Conservation (phyloP, 2,888 invertebrate species). For the Bombylius discolor region DNA sequence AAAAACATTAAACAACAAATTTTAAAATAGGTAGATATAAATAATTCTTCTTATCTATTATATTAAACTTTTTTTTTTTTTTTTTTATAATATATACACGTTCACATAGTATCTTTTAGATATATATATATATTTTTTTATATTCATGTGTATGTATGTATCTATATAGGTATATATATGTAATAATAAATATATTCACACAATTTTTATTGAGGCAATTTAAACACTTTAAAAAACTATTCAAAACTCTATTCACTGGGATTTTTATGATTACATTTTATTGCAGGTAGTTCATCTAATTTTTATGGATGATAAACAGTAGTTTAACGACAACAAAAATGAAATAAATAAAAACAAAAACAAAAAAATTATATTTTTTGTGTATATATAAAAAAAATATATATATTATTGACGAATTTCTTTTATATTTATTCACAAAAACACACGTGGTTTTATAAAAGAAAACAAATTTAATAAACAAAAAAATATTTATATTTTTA, state of each 20-base stretch:
- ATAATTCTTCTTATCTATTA: too few species aligned
- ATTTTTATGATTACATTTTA: constrained; percentile 1
- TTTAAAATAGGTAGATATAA: too few species aligned
- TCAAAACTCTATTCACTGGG: background rate
- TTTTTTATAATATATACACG: too few species aligned
- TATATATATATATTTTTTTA: too few species aligned
- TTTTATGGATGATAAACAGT: constrained; percentile 8
- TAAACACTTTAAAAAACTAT: background rate
- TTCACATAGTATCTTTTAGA: too few species aligned
- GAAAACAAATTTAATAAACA: too few species aligned
- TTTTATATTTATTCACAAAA: background rate
- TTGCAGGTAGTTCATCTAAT: constrained; percentile 9
- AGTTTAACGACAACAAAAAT: constrained; percentile 5
- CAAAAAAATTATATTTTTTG: background rate
- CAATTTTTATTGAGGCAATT: background rate
- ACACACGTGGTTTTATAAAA: background rate
- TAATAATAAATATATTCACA: background rate
- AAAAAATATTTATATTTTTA: too few species aligned
- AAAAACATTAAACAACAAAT: too few species aligned
- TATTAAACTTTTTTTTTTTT: too few species aligned
- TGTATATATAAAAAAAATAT: background rate
- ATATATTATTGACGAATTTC: background rate
- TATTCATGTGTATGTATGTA: too few species aligned
- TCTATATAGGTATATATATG: too few species aligned
- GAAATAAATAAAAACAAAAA: background rate